Evolutionary conservation across 2,797 vertebrate species (phyloP).

Genomic region (Micropoecilia bifurca): DNA sequence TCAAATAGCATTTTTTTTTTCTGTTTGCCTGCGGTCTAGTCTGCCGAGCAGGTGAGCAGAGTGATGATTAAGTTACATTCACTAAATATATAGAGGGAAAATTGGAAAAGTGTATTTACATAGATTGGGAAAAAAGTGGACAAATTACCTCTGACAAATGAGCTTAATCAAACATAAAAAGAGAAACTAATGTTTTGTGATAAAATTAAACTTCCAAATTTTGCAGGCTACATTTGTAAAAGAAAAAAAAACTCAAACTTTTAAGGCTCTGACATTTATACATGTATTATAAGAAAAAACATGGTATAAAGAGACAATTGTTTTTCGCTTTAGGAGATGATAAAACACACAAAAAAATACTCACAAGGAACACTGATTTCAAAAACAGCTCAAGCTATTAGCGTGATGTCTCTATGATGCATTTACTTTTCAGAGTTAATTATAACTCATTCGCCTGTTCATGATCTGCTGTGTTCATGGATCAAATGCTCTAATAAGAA

Average conservation of each 20-base stretch:
- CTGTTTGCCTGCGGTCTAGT: slow-evolving; percentile 46
- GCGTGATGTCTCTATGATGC: slow-evolving; percentile 70
- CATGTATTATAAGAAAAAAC: slow-evolving; percentile 21
- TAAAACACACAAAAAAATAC: slow-evolving; percentile 44
- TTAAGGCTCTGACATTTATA: slow-evolving; percentile 5
- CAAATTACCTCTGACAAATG: slow-evolving; percentile 8
- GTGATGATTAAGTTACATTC: slow-evolving; percentile 23
- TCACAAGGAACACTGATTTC: slow-evolving; percentile 56
- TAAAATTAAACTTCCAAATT: not conserved
- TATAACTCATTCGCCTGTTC: slow-evolving; percentile 61
- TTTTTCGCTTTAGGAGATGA: slow-evolving; percentile 45
- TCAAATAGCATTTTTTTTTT: slow-evolving; percentile 43
- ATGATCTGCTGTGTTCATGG: slow-evolving; percentile 37
- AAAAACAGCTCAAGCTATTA: slow-evolving; percentile 73
- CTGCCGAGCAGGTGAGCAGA: slow-evolving; percentile 42
- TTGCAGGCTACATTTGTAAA: not conserved
- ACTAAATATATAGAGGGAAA: slow-evolving; percentile 26
- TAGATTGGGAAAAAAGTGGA: not conserved
- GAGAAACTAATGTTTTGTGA: slow-evolving; percentile 6
- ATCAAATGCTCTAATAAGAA: slow-evolving; percentile 61
- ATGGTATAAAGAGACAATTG: slow-evolving; percentile 15
- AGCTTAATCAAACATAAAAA: slow-evolving; percentile 14
- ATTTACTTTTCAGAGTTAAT: slow-evolving; percentile 72
- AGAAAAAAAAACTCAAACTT: not conserved
- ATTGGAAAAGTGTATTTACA: slow-evolving; percentile 23